Evolutionary conservation across 2,797 vertebrate genomes (phyloP).

Genomic region (Neostethus bicornis): DNA sequence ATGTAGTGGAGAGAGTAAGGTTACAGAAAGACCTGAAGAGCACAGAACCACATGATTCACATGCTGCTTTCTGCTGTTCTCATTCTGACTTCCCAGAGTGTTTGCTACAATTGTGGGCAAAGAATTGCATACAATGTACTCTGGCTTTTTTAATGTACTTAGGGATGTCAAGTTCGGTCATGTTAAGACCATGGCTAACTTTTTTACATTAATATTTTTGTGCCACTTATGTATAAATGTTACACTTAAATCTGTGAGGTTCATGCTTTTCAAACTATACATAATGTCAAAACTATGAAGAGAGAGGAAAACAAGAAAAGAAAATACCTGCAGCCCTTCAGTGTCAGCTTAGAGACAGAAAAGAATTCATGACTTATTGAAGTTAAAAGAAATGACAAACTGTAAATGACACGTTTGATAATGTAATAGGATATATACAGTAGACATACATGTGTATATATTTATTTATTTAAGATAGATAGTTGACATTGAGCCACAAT

Average conservation of each 20-base stretch:
- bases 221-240: no score
- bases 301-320: conserved; percentile 12
- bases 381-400: conserved; percentile 2
- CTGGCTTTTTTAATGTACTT: no score
- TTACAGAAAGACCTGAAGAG: neutral
- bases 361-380: conserved; percentile 24
- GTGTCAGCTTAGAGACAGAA: conserved; percentile 68
- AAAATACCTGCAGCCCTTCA: conserved; percentile 65
- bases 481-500: neutral
- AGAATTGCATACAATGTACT: no score
- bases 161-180: no score
- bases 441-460: no score
- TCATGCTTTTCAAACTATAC: conserved; percentile 8
- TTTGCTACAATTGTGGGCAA: no score
- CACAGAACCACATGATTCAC: no score
- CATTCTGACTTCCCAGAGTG: no score
- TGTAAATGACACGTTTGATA: no score
- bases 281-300: conserved; percentile 7
- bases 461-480: neutral
- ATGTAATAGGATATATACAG: no score
- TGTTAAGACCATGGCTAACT: no score
- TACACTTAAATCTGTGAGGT: neutral
- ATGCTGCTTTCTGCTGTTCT: no score
- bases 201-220: neutral
- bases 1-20: neutral